phyloP scores from a whole-genome alignment of 2,888 invertebrate species.

The Drosophila prostipennis region DNA sequence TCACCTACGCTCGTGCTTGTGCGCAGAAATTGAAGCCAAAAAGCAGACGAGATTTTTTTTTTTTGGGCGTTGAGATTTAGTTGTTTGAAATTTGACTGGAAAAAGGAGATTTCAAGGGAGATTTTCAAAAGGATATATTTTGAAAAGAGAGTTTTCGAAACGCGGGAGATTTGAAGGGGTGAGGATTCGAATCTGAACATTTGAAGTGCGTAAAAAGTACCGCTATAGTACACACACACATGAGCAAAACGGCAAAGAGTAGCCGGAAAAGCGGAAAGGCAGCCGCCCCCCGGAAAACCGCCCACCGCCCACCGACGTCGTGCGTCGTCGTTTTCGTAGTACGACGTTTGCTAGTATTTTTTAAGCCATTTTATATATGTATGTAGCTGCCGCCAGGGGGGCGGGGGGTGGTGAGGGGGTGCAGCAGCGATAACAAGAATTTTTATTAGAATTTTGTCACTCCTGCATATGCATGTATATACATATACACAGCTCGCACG shows the following conservation, averaged over 20 bases:
- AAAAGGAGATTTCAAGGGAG: background rate
- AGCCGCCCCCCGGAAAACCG: conserved; percentile 45
- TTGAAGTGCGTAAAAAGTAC: conserved; percentile 71
- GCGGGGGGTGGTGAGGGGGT: conserved; percentile 11
- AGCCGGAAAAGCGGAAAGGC: conserved; percentile 70
- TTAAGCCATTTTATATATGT: conserved; percentile 32
- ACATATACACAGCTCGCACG: conserved; percentile 64
- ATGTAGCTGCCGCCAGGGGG: conserved; percentile 34
- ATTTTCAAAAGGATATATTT: conserved; percentile 9
- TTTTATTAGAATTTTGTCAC: conserved; percentile 73
- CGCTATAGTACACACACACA: conserved; percentile 57
- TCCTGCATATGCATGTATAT: too few species aligned
- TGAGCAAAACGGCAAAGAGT: conserved; percentile 46
- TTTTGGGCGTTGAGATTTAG: conserved; percentile 19
- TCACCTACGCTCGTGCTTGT: conserved; percentile 62
- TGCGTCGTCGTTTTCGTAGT: conserved; percentile 71
- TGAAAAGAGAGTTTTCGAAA: background rate
- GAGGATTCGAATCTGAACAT: conserved; percentile 8
- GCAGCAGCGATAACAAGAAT: conserved; percentile 62
- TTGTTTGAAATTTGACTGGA: background rate
- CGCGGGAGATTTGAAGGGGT: background rate
- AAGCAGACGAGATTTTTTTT: conserved; percentile 35
- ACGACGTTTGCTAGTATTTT: conserved; percentile 71
- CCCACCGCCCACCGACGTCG: conserved; percentile 35
- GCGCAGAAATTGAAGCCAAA: conserved; percentile 69